phyloP scores from a whole-genome alignment of 2,113 vertebrate genomes.

The Calidris pygmaea region DNA sequence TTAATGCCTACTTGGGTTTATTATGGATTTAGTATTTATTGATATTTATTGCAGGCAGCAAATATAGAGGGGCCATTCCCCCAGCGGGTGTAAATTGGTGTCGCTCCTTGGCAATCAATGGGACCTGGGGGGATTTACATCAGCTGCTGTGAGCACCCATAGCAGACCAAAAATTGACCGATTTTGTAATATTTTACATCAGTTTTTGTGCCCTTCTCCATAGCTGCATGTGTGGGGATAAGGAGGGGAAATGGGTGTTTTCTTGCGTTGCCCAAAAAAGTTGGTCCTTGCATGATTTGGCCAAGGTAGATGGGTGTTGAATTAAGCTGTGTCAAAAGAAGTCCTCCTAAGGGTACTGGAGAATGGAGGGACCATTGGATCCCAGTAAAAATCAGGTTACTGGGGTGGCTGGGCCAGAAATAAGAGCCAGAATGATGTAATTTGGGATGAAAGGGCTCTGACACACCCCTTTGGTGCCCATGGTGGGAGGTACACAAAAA shows the following conservation, averaged over 20 bases:
- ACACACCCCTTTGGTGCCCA: neutral
- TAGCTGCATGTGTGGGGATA: accelerated
- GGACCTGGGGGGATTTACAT: neutral
- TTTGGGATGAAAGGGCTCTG: neutral
- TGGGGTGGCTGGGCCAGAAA: neutral
- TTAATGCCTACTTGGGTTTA: neutral
- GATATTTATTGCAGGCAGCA: neutral
- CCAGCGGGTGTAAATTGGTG: accelerated
- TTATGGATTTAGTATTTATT: neutral
- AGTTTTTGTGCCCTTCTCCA: neutral
- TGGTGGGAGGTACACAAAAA: accelerated
- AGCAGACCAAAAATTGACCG: neutral
- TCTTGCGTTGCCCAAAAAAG: accelerated
- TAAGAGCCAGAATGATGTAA: neutral
- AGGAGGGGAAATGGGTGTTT: accelerated
- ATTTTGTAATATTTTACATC: constrained; percentile 55
- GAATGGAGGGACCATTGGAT: accelerated
- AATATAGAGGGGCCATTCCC: neutral
- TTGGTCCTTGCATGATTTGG: neutral
- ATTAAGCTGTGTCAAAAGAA: neutral
- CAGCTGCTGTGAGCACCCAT: neutral
- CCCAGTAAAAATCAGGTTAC: neutral
- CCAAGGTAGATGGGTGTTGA: accelerated
- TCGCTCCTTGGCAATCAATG: neutral
- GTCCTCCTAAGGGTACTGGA: neutral